Conservation (phyloP, 2,113 vertebrate genomes). For the Vicugna pacos region DNA sequence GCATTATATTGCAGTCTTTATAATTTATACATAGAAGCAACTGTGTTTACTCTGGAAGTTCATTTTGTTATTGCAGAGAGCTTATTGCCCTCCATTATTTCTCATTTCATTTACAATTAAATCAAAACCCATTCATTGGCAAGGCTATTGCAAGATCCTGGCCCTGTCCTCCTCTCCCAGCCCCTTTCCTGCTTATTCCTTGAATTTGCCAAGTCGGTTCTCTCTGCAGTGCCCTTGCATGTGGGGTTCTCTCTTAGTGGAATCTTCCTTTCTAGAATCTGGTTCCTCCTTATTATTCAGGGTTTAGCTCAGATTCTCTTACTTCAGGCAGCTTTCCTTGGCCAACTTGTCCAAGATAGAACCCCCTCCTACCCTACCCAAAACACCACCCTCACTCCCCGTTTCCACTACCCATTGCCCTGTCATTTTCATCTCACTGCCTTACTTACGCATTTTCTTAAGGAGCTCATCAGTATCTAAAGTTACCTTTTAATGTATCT, state of each 20-base stretch:
- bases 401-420: accelerated
- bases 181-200: not conserved
- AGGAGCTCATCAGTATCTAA: not conserved
- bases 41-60: not conserved
- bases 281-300: not conserved
- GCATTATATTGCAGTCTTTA: not conserved
- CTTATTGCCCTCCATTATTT: not conserved
- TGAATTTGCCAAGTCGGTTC: not conserved
- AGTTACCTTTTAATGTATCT: not conserved
- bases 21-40: not conserved
- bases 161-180: not conserved
- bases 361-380: not conserved
- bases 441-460: not conserved
- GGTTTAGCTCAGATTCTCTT: not conserved
- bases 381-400: not conserved
- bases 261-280: not conserved
- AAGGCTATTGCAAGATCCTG: not conserved
- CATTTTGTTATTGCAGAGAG: not conserved
- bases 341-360: not conserved
- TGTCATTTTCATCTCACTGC: not conserved
- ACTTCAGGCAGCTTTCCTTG: not conserved
- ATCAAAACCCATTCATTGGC: not conserved
- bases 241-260: not conserved
- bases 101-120: not conserved
- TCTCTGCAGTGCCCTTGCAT: not conserved